Evolutionary conservation across 2,888 invertebrate species (phyloP).

Genomic region (Drosophila phalerata): DNA sequence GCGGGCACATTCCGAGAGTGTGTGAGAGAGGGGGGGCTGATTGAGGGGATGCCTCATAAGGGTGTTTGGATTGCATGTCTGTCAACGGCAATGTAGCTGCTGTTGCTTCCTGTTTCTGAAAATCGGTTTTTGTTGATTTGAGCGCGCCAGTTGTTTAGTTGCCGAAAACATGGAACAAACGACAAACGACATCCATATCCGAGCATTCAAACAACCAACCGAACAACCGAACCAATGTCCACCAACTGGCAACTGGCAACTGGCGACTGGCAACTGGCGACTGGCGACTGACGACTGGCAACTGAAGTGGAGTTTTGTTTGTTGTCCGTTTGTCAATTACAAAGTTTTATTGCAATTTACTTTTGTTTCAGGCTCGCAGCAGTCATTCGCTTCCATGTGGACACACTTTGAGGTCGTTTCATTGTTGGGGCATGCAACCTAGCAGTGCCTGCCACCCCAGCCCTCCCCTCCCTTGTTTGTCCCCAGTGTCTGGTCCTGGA

Average conservation of each 20-base stretch:
- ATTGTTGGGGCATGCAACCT: slow-evolving; percentile 22
- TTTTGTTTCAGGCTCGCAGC: slow-evolving; percentile 75
- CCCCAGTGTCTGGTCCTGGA: slow-evolving; percentile 14
- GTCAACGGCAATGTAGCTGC: slow-evolving; percentile 64
- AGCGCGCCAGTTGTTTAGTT: slow-evolving; percentile 75
- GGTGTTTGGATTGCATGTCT: slow-evolving; percentile 46
- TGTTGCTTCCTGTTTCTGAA: slow-evolving; percentile 71
- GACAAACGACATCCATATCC: slow-evolving; percentile 48
- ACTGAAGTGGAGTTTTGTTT: slow-evolving; percentile 72
- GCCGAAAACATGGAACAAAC: slow-evolving; percentile 52
- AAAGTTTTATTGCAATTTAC: slow-evolving; percentile 83
- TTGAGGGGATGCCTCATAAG: background rate
- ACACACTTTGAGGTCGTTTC: slow-evolving; percentile 70
- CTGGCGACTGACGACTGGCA: slow-evolving; percentile 34
- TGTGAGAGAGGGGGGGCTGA: background rate
- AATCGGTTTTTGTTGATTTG: slow-evolving; percentile 82
- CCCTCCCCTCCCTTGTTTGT: background rate
- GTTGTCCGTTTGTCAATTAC: slow-evolving; percentile 83
- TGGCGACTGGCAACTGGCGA: slow-evolving; percentile 14
- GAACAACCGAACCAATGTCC: slow-evolving; percentile 41
- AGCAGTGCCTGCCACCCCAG: background rate
- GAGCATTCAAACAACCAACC: slow-evolving; percentile 24
- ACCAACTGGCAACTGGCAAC: slow-evolving; percentile 25
- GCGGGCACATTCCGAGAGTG: slow-evolving; percentile 61
- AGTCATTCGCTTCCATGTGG: slow-evolving; percentile 45